Base-by-base conservation (phyloP, 2,888 invertebrate genomes). In the Eurois occulta region DNA sequence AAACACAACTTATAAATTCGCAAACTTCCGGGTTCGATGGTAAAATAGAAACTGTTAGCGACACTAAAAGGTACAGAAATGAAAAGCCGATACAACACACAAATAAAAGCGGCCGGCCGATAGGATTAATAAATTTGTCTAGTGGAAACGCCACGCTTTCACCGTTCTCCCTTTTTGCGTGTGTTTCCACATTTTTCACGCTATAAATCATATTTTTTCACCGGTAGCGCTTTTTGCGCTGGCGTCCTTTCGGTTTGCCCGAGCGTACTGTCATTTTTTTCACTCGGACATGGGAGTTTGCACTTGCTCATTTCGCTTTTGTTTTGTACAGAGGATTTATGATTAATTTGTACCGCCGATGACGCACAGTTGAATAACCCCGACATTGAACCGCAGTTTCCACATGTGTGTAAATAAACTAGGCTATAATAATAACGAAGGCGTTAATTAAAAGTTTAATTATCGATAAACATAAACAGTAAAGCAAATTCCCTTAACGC, bases 131-230 rank as follows among this genome's bases (percentile, higher is more conserved):
- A 96, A 95, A 96, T 96, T 95, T 94, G 96, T 96, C 94, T 94
- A 94, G 95, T 94, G 95, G 94, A 94, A 95, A 94, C 91, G 93
- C 94, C 92, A 91, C 94, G 96, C 94, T 96, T 96, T 95, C 95
- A 94, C 94, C 95, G 91, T 93, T 91, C 91, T 93, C 93, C 94
- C 94, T 95, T 95, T 95, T 93, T 95, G 94, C 94, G 95, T 95
- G 95, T 96, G 95, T 96, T 96, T 96, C 95, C 96, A 96, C 96
- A 97, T 97, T 96, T 97, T 97, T 97, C 96, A 95, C 94, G 95
- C 93, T 86, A 95, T 97, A 96, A 96, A 97, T 97, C 97, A 97
- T 96, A 95, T 96, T 97, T 97, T 97, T 97, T 96, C 96, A 96
- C 95, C 95, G 95, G 95, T 94, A 94, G 94, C 94, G 94, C 94